Conservation (phyloP, 2,113 vertebrate species). For the Nycticebus coucang region DNA sequence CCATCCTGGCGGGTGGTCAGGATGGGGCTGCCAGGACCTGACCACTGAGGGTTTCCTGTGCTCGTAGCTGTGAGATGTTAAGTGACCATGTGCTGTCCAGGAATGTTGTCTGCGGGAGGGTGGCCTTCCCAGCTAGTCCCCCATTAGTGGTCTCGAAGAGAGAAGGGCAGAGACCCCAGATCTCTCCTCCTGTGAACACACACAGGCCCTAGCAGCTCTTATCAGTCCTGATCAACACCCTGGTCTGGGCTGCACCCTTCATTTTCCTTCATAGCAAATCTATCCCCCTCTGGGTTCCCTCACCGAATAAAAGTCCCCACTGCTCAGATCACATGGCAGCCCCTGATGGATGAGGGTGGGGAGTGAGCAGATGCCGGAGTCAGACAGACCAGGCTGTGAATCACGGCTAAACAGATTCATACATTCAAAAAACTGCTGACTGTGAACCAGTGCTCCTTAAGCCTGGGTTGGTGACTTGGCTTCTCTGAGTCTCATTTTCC, state of each 20-base stretch:
- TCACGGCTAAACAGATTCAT: not conserved
- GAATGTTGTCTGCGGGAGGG: not conserved
- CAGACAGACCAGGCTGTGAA: not conserved
- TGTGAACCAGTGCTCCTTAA: too few relatives aligned
- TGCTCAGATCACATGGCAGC: not conserved
- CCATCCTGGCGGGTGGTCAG: not conserved
- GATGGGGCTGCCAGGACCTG: not conserved
- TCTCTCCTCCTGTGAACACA: not conserved
- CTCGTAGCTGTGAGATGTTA: accelerated
- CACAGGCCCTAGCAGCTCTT: too few relatives aligned
- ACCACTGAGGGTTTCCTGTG: not conserved
- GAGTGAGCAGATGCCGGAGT: not conserved
- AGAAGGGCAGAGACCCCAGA: not conserved
- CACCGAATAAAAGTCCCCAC: slow-evolving; percentile 22
- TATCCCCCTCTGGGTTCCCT: not conserved
- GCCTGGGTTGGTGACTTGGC: not conserved
- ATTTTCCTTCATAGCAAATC: not conserved
- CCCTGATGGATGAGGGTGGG: not conserved
- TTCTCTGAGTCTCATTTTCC: not conserved
- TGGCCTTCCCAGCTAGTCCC: not conserved
- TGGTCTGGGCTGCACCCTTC: not conserved
- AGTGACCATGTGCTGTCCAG: not conserved
- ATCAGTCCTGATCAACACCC: not conserved
- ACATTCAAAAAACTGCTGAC: not conserved
- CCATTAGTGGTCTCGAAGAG: not conserved